Evolutionary conservation across 2,113 vertebrate species (phyloP), one percentile per base, ranked within the genome.

Genomic region (Columba livia): DNA sequence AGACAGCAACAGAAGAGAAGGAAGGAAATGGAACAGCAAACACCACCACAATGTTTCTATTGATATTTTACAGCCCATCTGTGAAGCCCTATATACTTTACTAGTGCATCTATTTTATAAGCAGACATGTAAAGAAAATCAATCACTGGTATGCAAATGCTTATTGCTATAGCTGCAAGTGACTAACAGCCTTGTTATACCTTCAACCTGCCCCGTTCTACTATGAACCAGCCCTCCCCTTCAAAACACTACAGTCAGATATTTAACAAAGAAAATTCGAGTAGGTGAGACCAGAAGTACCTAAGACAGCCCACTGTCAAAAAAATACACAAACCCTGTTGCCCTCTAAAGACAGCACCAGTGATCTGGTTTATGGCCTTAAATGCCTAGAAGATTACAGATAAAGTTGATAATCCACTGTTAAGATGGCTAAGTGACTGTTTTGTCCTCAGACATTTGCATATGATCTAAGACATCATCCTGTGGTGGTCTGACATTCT

Each of bases 11-110:
- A 17, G 14, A 90, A 71, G 28, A 93, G 83, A 75, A 0, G 6
- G 61, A 94, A 85, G 38, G 72, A 93, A 96, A 90, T 62, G 64
- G 86, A 80, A 89, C 36, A 67, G 65, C 70, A 90, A 85, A 40
- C 48, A 54, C 1, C 2, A 88, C 64, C 60, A 80, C 64, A 67
- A 24, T 78, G 56, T 57, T 91, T 87, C 48, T n/a, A 12, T 44
- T 66, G 54, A 56, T 85, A 78, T 83, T 93, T 83, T 79, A 86
- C 36, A 90, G 90, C 56, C 64, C 67, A 83, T 80, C 51, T 91
- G 64, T 86, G 83, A 73, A 94, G 47, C 20, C 34, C 53, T 91
- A 8, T 16, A 26, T 15, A 40, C 32, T 96, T 88, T 74, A 32
- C 34, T 88, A 34, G 10, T 25, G 40, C 29, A 71, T 36, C 20